Conservation (phyloP, 1,140 invertebrate species). For the Diplogasteroides magnus region DNA sequence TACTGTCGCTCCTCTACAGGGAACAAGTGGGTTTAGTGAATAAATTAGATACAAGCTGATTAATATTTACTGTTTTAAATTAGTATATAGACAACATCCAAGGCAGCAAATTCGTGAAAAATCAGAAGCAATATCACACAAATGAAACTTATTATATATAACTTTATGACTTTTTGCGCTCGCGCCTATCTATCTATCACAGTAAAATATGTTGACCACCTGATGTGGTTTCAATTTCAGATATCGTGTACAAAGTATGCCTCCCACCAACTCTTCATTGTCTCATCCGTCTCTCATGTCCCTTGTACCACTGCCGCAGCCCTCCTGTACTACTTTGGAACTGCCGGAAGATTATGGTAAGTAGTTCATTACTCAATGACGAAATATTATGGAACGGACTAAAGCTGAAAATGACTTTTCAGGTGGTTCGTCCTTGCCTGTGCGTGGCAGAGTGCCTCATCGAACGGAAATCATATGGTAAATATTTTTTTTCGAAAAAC, state of each 20-base stretch:
- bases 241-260: slow-evolving; percentile 36
- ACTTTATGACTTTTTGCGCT: too few relatives aligned
- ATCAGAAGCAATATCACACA: too few relatives aligned
- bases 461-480: neutral
- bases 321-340: slow-evolving; percentile 35
- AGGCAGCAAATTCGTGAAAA: too few relatives aligned
- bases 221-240: slow-evolving; percentile 28
- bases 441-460: slow-evolving; percentile 7
- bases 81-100: too few relatives aligned
- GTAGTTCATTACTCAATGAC: slow-evolving; percentile 15
- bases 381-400: neutral
- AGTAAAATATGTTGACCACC: too few relatives aligned
- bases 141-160: too few relatives aligned
- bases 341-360: slow-evolving; percentile 31
- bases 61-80: neutral
- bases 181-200: too few relatives aligned
- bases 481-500: too few relatives aligned
- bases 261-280: slow-evolving; percentile 24
- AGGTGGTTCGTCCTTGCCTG: neutral
- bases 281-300: slow-evolving; percentile 25
- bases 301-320: slow-evolving; percentile 30
- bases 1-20: slow-evolving; percentile 27
- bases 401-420: neutral
- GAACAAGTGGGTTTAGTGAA: slow-evolving; percentile 26
- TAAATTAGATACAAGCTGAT: too few relatives aligned